Percentiles rank a stretch among this genome's conserved stretches.
Conservation (phyloP, 1,140 invertebrate species). For the Eupeodes corollae region DNA sequence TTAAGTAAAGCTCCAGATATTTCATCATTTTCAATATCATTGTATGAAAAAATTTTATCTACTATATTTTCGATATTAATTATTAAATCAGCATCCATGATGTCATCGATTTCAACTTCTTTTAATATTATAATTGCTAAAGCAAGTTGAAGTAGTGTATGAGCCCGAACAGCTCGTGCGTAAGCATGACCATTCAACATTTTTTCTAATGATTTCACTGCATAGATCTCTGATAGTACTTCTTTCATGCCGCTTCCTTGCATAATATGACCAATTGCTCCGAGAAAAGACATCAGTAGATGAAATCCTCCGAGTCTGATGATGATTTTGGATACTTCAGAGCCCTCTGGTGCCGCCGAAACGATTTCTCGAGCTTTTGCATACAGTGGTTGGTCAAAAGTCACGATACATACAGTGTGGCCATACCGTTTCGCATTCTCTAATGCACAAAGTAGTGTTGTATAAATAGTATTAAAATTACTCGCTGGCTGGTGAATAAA, state of each 20-base stretch:
- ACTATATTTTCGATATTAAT: conserved; percentile 14
- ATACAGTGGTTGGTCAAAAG: no score
- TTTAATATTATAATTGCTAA: conserved; percentile 22
- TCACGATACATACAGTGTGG: conserved; percentile 15
- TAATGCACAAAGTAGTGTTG: conserved; percentile 30
- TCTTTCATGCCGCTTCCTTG: conserved; percentile 34
- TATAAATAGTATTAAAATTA: conserved; percentile 26
- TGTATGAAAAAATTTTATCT: conserved; percentile 11
- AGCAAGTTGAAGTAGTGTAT: conserved; percentile 25
- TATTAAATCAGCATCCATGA: conserved; percentile 21
- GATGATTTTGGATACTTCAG: conserved; percentile 25
- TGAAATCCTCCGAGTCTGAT: no score
- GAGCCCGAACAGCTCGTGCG: conserved; percentile 27
- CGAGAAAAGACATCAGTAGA: conserved; percentile 35
- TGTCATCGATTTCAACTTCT: no score
- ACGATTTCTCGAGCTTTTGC: conserved; percentile 38
- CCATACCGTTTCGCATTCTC: conserved; percentile 11
- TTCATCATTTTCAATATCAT: conserved; percentile 17
- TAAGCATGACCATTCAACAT: conserved; percentile 19
- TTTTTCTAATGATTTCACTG: conserved; percentile 29
- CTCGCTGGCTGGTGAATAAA: no score
- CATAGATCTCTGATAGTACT: conserved; percentile 25
- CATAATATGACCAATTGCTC: conserved; percentile 36
- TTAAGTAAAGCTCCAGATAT: conserved; percentile 25
- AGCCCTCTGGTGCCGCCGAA: conserved; percentile 18